phyloP scores from a whole-genome alignment of 2,888 invertebrate genomes.

The Drosophila putrida region DNA sequence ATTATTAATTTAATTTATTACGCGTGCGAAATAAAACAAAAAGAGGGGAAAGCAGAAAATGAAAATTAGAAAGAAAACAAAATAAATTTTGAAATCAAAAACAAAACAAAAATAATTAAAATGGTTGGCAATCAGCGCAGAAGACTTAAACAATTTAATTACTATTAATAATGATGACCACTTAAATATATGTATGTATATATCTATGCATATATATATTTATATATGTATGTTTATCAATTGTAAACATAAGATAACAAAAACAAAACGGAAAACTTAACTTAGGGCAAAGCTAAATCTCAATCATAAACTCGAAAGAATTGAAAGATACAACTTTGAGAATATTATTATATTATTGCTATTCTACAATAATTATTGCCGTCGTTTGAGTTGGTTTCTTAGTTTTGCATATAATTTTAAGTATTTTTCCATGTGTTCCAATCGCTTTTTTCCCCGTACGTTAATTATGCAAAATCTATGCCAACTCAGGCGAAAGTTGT shows the following conservation, averaged over 20 bases:
- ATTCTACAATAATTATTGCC: constrained; percentile 19
- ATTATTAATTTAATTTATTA: constrained; percentile 9
- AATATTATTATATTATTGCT: constrained; percentile 2
- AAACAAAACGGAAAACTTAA: constrained; percentile 20
- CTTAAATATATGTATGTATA: constrained; percentile 43
- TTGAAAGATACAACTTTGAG: constrained; percentile 12
- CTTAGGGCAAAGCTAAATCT: constrained; percentile 46
- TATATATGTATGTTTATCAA: constrained; percentile 13
- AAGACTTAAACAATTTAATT: constrained; percentile 77
- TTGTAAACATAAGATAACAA: constrained; percentile 15
- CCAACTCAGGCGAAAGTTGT: constrained; percentile 38
- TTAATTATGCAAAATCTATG: background rate
- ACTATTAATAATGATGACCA: constrained; percentile 58
- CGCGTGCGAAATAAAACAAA: background rate
- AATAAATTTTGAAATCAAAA: constrained; percentile 18
- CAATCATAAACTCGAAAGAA: constrained; percentile 33
- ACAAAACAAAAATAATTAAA: constrained; percentile 41
- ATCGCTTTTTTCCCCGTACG: constrained; percentile 12
- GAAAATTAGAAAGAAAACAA: constrained; percentile 7
- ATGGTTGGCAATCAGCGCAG: constrained; percentile 81
- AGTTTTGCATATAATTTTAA: constrained; percentile 29
- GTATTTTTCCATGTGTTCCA: constrained; percentile 43
- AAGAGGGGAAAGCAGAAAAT: background rate
- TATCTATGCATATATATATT: constrained; percentile 7
- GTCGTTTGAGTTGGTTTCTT: constrained; percentile 20